A percentile compares a stretch with the other conserved stretches of the same genome.
Conservation (phyloP, 2,797 vertebrate genomes). For the Phrynocephalus forsythii region DNA sequence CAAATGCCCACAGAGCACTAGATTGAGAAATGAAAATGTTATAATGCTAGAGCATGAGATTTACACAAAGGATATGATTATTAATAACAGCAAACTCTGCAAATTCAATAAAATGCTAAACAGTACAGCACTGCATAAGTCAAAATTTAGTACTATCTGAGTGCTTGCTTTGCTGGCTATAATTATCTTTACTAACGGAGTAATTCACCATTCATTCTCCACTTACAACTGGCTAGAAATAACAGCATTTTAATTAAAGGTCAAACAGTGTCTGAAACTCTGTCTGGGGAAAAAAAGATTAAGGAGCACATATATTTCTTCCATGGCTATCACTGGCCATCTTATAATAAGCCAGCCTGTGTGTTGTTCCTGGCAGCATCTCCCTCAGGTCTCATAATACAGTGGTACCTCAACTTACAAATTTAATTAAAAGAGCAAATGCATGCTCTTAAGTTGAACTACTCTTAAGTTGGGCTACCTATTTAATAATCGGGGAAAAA, state of each 20-base stretch:
- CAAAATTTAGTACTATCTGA: slow-evolving; percentile 8
- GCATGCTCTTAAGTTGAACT: too few relatives aligned
- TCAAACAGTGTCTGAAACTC: slow-evolving; percentile 4
- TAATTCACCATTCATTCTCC: slow-evolving; percentile 45
- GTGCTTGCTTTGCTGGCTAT: slow-evolving; percentile 9
- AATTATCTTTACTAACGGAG: slow-evolving; percentile 20
- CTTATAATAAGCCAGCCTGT: not conserved
- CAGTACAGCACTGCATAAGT: slow-evolving; percentile 19
- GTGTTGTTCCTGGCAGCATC: not conserved
- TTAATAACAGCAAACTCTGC: slow-evolving; percentile 38
- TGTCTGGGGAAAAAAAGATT: not conserved
- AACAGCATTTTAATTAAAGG: slow-evolving; percentile 19
- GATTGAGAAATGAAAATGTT: slow-evolving; percentile 39
- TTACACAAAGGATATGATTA: slow-evolving; percentile 26
- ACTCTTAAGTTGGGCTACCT: too few relatives aligned
- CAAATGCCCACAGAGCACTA: slow-evolving; percentile 26
- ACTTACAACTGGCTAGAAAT: not conserved
- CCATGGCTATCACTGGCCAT: not conserved
- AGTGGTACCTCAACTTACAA: too few relatives aligned
- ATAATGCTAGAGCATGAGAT: slow-evolving; percentile 35
- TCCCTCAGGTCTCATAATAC: not conserved
- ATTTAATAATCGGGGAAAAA: too few relatives aligned
- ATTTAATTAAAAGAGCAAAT: too few relatives aligned
- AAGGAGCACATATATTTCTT: not conserved
- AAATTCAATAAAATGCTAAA: slow-evolving; percentile 40